Conservation (phyloP, 2,113 vertebrate genomes). For the Saccopteryx leptura region DNA sequence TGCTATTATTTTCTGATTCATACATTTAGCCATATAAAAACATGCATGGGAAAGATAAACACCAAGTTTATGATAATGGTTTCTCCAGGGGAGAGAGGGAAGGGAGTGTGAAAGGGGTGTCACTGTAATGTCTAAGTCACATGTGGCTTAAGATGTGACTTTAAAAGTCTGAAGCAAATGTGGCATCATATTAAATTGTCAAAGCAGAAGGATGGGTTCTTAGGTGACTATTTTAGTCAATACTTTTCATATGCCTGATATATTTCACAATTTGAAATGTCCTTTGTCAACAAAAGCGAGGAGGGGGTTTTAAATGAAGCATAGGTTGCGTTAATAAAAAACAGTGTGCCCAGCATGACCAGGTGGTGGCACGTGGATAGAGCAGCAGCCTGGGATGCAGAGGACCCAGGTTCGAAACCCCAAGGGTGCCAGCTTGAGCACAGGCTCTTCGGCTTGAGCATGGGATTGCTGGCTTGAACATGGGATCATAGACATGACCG, state of each 20-base stretch:
- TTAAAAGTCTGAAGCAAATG: not conserved
- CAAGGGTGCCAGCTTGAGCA: no score
- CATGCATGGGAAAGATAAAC: not conserved
- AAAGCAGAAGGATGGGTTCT: not conserved
- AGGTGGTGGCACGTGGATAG: no score
- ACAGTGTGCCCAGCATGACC: not conserved
- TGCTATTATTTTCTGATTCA: not conserved
- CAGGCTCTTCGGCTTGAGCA: no score
- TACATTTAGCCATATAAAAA: not conserved
- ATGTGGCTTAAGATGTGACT: not conserved
- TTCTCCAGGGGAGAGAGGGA: not conserved
- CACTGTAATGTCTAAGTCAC: not conserved
- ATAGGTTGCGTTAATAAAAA: not conserved
- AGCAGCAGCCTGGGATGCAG: no score
- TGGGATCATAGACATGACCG: no score
- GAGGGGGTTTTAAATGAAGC: not conserved
- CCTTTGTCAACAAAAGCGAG: not conserved
- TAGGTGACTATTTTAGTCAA: not conserved
- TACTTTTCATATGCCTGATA: not conserved
- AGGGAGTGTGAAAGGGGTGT: not conserved
- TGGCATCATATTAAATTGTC: not conserved
- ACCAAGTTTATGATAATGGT: not conserved
- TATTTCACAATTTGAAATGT: not conserved
- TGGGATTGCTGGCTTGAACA: no score
- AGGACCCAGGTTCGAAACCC: no score